Percentiles rank a stretch among this genome's conserved stretches.
phyloP scores from a whole-genome alignment of 2,113 vertebrate species.

The Callithrix jacchus region DNA sequence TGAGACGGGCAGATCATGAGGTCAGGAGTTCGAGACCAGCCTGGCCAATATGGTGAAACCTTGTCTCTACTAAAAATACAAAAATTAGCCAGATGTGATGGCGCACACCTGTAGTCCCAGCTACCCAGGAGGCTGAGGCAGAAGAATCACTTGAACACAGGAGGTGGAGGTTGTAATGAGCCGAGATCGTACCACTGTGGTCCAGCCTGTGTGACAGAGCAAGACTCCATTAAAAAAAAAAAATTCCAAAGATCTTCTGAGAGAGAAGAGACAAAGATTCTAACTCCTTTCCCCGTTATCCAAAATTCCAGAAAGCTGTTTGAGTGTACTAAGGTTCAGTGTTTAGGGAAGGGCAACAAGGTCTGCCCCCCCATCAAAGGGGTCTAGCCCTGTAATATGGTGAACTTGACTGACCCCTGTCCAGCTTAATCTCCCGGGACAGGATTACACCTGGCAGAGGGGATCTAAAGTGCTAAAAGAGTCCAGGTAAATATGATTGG shows the following conservation, averaged over 20 bases:
- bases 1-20: too few species aligned
- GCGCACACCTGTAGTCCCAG: too few species aligned
- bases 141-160: too few species aligned
- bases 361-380: fast-evolving
- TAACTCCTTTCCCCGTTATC: background rate
- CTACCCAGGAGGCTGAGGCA: too few species aligned
- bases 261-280: background rate
- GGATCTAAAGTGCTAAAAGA: background rate
- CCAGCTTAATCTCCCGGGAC: background rate
- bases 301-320: background rate
- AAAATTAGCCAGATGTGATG: too few species aligned
- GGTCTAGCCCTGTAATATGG: background rate
- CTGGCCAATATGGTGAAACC: too few species aligned
- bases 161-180: too few species aligned
- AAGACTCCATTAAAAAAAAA: background rate
- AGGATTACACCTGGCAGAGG: background rate
- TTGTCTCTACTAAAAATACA: too few species aligned
- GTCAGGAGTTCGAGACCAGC: too few species aligned
- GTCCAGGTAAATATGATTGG: background rate
- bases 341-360: background rate
- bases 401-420: background rate
- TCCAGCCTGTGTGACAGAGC: too few species aligned
- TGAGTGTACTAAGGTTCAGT: background rate
- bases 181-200: too few species aligned
- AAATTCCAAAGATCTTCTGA: background rate